Percentiles rank a stretch among this genome's conserved stretches.
Conservation (phyloP, 2,113 vertebrate species). For the Gasterosteus nipponicus region DNA sequence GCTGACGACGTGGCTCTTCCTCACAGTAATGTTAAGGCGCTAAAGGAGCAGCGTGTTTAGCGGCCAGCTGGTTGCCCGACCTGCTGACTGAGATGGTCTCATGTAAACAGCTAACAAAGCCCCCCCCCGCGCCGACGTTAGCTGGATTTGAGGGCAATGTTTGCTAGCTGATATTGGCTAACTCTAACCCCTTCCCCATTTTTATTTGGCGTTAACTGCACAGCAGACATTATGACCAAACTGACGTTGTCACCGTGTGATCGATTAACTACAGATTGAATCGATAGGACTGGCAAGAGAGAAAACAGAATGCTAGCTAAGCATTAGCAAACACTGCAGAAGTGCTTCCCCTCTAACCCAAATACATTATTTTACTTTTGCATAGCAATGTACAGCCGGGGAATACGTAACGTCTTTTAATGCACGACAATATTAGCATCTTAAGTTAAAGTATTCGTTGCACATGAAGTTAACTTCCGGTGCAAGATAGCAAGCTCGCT, state of each 20-base stretch:
- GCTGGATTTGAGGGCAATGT: no score
- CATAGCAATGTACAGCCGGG: accelerated
- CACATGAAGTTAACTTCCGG: background rate
- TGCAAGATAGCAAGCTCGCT: background rate
- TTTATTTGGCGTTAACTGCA: background rate
- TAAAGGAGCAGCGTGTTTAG: background rate
- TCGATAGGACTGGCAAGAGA: background rate
- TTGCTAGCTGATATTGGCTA: no score
- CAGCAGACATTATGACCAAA: background rate
- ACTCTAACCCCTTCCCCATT: no score
- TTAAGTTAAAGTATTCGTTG: background rate
- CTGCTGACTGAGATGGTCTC: background rate
- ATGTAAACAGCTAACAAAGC: conserved; percentile 17
- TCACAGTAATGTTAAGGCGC: no score
- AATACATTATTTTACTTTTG: accelerated
- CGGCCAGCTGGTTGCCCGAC: background rate
- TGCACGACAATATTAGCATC: background rate
- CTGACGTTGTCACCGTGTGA: background rate
- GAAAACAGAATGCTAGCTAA: background rate
- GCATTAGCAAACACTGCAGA: background rate
- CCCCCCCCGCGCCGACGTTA: no score
- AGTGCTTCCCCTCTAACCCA: no score
- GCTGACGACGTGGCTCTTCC: conserved; percentile 4
- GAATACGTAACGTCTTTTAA: background rate
- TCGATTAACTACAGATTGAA: background rate